Percentiles rank a stretch among this genome's conserved stretches.
These are phyloP conservation scores for Rhinoderma darwinii DNA, from an alignment of 2,113 vertebrate species.

Conservation along the genomic window DNA sequence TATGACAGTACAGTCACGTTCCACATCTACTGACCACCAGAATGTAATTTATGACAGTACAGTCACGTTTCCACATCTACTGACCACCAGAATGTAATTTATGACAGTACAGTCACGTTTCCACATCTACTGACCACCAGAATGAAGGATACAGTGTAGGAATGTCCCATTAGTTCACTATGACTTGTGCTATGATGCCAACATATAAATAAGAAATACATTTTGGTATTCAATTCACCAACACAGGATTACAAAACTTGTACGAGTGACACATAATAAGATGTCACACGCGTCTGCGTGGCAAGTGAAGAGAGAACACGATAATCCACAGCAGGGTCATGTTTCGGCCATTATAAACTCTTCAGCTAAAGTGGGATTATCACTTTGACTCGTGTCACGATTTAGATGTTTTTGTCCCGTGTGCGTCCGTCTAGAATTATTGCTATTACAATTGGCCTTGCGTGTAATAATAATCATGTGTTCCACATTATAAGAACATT, in stretches of 20 bases:
- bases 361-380: not conserved
- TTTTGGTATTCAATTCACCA: not conserved
- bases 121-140: no score
- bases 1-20: no score
- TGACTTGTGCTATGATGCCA: no score
- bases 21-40: no score
- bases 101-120: no score
- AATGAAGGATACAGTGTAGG: no score
- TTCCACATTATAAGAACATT: not conserved
- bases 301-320: not conserved
- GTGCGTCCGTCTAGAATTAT: not conserved
- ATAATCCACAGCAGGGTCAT: not conserved
- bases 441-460: not conserved
- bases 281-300: not conserved
- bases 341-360: not conserved
- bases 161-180: no score
- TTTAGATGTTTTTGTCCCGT: not conserved
- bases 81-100: no score
- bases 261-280: not conserved
- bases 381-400: not conserved
- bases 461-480: not conserved
- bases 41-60: no score
- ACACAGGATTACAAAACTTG: not conserved
- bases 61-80: no score
- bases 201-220: not conserved